Conservation (phyloP, 2,797 vertebrate species). For the Sparus aurata region DNA sequence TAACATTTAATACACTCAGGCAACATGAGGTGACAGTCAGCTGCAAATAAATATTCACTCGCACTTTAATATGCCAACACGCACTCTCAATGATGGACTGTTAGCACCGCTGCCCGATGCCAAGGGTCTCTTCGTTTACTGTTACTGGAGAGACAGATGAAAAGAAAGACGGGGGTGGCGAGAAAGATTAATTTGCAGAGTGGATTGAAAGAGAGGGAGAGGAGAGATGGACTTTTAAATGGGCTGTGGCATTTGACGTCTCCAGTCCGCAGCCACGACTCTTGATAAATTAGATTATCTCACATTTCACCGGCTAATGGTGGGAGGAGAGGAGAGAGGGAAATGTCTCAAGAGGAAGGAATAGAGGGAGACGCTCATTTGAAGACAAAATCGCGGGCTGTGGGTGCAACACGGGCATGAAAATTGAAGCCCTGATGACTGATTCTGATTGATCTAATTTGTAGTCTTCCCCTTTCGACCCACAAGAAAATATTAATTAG, state of each 20-base stretch:
- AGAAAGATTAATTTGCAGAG: constrained; percentile 1
- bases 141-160: constrained; percentile 8
- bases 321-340: background rate
- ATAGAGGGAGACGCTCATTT: background rate
- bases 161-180: background rate
- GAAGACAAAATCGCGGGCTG: background rate
- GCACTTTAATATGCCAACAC: background rate
- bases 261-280: constrained; percentile 4
- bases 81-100: background rate
- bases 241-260: constrained; percentile 27
- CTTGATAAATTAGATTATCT: constrained; percentile 21
- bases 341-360: background rate
- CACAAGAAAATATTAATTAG: background rate
- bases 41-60: background rate
- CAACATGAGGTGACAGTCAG: background rate
- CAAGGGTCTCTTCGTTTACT: constrained; percentile 18
- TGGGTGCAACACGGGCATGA: background rate
- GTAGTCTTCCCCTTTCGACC: background rate
- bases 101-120: background rate
- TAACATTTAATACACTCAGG: background rate
- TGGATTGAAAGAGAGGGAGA: constrained; percentile 10
- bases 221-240: constrained; percentile 6
- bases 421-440: background rate
- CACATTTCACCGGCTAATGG: constrained; percentile 11
- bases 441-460: background rate